These are phyloP conservation scores for Papilio dardanus DNA, from an alignment of 1,140 invertebrate genomes.

Conservation along the genomic window DNA sequence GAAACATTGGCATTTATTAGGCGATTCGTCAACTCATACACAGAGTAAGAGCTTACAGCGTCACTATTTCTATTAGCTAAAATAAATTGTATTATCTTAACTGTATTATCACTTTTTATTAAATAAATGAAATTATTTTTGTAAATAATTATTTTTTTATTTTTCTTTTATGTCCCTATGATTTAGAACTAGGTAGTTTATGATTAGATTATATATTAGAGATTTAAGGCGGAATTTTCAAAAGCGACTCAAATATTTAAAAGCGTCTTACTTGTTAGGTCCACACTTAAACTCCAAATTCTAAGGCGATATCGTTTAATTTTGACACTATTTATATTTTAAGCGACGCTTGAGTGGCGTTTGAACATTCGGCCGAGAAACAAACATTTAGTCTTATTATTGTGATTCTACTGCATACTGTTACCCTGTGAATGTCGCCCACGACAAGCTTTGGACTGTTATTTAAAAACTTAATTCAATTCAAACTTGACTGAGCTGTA, in stretches of 20 bases:
- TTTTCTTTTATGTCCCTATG: no score
- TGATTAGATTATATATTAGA: no score
- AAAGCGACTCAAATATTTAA: no score
- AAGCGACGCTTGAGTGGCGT: no score
- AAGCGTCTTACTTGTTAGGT: no score
- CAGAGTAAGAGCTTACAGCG: slow-evolving; percentile 40
- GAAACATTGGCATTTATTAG: slow-evolving; percentile 76
- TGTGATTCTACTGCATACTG: neutral
- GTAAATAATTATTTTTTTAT: neutral
- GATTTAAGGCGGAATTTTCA: no score
- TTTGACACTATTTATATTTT: no score
- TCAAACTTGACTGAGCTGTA: slow-evolving; percentile 27
- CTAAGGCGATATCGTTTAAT: no score
- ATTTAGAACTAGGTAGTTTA: no score
- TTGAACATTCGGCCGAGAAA: no score
- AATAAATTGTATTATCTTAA: neutral
- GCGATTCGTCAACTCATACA: slow-evolving; percentile 70
- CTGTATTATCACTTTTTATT: neutral
- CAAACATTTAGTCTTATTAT: no score
- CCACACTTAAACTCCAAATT: no score
- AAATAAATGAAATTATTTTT: neutral
- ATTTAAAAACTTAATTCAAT: slow-evolving; percentile 33
- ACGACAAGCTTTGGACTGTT: slow-evolving; percentile 29
- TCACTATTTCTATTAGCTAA: slow-evolving; percentile 3
- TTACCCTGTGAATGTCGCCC: neutral